Base-by-base conservation (phyloP, 2,888 invertebrate species). In the Catocala sponsa region DNA sequence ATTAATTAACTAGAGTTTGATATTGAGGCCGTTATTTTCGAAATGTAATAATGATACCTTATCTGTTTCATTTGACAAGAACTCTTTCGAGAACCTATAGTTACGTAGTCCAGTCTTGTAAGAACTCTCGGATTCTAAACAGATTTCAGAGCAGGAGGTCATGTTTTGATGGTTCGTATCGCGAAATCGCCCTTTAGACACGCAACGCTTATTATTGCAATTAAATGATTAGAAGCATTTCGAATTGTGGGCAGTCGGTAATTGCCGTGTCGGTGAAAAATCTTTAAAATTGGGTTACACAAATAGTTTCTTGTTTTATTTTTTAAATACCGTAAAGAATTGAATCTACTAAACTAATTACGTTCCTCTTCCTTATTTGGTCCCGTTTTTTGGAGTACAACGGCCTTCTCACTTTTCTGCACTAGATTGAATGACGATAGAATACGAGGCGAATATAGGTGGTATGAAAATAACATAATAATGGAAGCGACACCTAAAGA, bases 151-250 rank as follows among this genome's bases (percentile, higher is more conserved):
- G 6, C 5, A 0, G 9, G 5, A 25, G 63, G 1, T 54, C 42
- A 33, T 7, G 1, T 48, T 61, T 6, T 0, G 33, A 5, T 67
- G 62, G 75, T 6, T 5, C 0, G 5, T 49, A 41, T 66, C 33
- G 63, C 73, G 56, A 76, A 76, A 74, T 67, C 65, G 63, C 76
- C 74, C 66, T 78, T 84, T 82, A 61, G 77, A 62, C 87, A 87
- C 83, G 86, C 87, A 75, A 87, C 63, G 65, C 68, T 74, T 69
- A 81, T 82, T 85, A 84, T 79, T 76, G 77, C 79, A 82, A 86
- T 85, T 81, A 85, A 79, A 74, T 76, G 53, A 75, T 81, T 77
- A 73, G 68, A 78, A 75, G 55, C 65, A 74, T 82, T 77, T 79
- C 64, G 47, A 71, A 78, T 79, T 59, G 46, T 56, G 68, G 63